phyloP scores from a whole-genome alignment of 2,888 invertebrate genomes.

The Scaptomyza caliginosa region DNA sequence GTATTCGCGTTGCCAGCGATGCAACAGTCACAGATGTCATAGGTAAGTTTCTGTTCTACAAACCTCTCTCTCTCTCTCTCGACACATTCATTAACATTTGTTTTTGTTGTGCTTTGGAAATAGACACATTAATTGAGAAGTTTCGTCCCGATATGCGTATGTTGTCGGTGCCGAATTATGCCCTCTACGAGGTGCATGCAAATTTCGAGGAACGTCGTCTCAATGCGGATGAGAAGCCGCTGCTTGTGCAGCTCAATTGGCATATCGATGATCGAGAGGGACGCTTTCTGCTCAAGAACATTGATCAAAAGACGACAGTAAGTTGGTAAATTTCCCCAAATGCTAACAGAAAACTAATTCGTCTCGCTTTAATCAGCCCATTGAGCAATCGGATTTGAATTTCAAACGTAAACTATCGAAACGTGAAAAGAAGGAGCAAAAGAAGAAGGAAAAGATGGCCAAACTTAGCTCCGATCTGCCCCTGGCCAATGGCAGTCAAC shows the following conservation, averaged over 20 bases:
- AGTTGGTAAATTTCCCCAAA: conserved; percentile 1
- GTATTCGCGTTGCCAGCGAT: conserved; percentile 98
- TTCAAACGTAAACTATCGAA: conserved; percentile 97
- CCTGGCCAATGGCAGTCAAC: conserved; percentile 60
- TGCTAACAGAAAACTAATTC: background rate
- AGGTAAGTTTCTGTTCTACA: conserved; percentile 85
- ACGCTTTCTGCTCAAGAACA: conserved; percentile 95
- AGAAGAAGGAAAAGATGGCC: conserved; percentile 95
- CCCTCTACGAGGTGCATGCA: conserved; percentile 90
- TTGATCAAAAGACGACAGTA: conserved; percentile 90
- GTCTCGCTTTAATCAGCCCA: conserved; percentile 84
- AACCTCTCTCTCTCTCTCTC: too few species aligned
- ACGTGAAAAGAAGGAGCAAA: conserved; percentile 98
- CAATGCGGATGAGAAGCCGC: conserved; percentile 95
- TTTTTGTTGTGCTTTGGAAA: too few species aligned
- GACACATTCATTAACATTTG: background rate
- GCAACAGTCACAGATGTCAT: conserved; percentile 98
- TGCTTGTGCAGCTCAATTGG: conserved; percentile 99
- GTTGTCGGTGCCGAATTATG: conserved; percentile 91
- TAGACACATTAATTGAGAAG: conserved; percentile 97
- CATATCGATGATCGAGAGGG: conserved; percentile 99
- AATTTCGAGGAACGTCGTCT: conserved; percentile 94
- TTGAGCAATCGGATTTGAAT: conserved; percentile 90
- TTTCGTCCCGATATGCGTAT: conserved; percentile 99
- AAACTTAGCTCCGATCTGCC: conserved; percentile 88